Evolutionary conservation across 2,113 vertebrate species (phyloP).

Genomic region (Coracopsis vasa): DNA sequence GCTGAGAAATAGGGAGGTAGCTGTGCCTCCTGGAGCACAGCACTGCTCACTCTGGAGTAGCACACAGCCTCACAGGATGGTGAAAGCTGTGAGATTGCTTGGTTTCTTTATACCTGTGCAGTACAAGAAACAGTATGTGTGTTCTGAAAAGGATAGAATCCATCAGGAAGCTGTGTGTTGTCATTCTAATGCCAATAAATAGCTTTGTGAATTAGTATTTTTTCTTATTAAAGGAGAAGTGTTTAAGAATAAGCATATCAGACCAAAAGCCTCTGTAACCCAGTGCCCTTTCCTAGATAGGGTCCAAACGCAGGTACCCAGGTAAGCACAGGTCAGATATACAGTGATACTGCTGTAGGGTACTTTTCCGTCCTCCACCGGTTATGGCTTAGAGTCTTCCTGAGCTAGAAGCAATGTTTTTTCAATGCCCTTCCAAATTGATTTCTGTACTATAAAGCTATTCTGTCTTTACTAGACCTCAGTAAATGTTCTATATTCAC

Average conservation of each 20-base stretch:
- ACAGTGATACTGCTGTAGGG: neutral
- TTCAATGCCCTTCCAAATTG: neutral
- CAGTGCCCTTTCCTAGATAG: accelerated
- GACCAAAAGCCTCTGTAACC: neutral
- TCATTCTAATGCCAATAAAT: neutral
- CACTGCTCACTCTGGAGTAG: accelerated
- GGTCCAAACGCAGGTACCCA: neutral
- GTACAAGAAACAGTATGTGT: neutral
- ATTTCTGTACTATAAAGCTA: neutral
- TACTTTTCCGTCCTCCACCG: neutral
- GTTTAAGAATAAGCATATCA: neutral
- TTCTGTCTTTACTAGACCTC: neutral
- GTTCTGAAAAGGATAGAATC: neutral
- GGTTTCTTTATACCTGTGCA: neutral
- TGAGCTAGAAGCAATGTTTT: neutral
- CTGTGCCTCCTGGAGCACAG: neutral
- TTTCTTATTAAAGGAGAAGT: neutral
- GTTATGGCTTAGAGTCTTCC: neutral
- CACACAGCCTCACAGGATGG: accelerated
- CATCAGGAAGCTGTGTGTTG: neutral
- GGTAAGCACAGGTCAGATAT: neutral
- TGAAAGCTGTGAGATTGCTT: neutral
- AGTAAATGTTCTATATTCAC: accelerated
- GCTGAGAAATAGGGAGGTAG: neutral
- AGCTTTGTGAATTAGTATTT: neutral